Base-by-base conservation (phyloP, 2,888 invertebrate species). In the Macrophya annulata region DNA sequence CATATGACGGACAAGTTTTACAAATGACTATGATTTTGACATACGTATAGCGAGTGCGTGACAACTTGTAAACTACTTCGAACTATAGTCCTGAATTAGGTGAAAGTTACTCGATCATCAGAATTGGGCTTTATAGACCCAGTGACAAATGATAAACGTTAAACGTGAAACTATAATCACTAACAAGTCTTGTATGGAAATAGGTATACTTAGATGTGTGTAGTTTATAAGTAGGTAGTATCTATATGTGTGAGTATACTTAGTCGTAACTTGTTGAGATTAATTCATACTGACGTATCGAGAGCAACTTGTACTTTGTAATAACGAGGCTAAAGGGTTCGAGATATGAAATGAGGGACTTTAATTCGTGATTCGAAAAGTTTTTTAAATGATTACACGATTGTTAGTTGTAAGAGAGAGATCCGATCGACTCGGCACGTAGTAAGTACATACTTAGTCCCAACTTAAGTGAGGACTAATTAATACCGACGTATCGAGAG, bases 131-230 rank as follows among this genome's bases (percentile, higher is more conserved):
- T 21, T n/a, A n/a, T n/a, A 45, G 43, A 17, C 71, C 71, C 6
- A 37, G 10, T 3, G 77, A 77, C 51, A 37, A 77, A 77, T 48
- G 77, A 31, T n/a, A 31, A 77, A 76, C 45, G 76, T 51, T 17
- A 15, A 76, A 77, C 17, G 17, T 76, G 6, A 25, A 48, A 48
- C 45, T 76, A 17, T 45, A 25, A 51, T 31, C 15, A 51, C 48
- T 51, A 31, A 55, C 51, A 17, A 17, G 31, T 31, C 17, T 31
- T 21, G 43, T 51, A 51, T n/a, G n/a, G 17, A 51, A 17, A 51
- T 51, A 17, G 51, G 17, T 51, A 0, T 17, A 51, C 51, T 51
- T 17, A 17, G 51, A 8, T 51, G 51, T 51, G 51, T 0, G 17
- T 51, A 51, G 51, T 51, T 6, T 1, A n/a, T 9, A 43, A 9